Conservation (phyloP, 1,140 invertebrate species). For the Helicoverpa zea region DNA sequence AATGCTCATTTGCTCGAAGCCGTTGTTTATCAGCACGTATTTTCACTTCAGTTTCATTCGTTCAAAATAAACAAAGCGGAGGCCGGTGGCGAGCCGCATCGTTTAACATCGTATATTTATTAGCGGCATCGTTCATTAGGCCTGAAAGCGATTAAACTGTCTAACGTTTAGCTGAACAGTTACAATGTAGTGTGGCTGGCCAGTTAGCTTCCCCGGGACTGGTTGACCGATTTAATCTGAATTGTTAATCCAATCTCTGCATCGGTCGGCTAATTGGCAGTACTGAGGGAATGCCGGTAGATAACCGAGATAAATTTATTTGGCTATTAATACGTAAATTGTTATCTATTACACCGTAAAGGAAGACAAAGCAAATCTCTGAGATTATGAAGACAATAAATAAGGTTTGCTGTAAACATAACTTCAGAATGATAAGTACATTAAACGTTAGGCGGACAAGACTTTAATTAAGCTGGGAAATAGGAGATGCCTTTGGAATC, state of each 20-base stretch:
- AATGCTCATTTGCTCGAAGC: background rate
- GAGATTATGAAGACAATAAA: conserved; percentile 18
- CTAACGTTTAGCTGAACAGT: conserved; percentile 55
- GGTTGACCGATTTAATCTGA: conserved; percentile 73
- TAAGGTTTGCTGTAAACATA: conserved; percentile 26
- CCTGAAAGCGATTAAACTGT: conserved; percentile 68
- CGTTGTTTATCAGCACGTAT: conserved; percentile 22
- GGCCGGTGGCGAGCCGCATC: conserved; percentile 56
- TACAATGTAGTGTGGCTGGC: conserved; percentile 46
- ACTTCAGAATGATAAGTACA: conserved; percentile 5
- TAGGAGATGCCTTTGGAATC: conserved; percentile 17
- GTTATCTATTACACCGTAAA: conserved; percentile 37
- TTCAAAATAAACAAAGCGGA: conserved; percentile 60
- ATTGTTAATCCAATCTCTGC: conserved; percentile 73
- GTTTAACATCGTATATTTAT: conserved; percentile 63
- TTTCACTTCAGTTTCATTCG: conserved; percentile 61
- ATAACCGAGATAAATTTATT: conserved; percentile 64
- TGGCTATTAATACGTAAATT: conserved; percentile 57
- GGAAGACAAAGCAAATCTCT: conserved; percentile 23
- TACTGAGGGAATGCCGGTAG: conserved; percentile 58
- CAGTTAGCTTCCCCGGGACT: conserved; percentile 53
- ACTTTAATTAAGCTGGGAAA: conserved; percentile 31
- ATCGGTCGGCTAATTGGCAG: conserved; percentile 72
- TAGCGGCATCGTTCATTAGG: conserved; percentile 67
- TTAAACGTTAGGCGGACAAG: conserved; percentile 12